Evolutionary conservation across 2,797 vertebrate genomes (phyloP), one percentile per base, ranked within the genome.

Genomic region (Chelonia mydas): DNA sequence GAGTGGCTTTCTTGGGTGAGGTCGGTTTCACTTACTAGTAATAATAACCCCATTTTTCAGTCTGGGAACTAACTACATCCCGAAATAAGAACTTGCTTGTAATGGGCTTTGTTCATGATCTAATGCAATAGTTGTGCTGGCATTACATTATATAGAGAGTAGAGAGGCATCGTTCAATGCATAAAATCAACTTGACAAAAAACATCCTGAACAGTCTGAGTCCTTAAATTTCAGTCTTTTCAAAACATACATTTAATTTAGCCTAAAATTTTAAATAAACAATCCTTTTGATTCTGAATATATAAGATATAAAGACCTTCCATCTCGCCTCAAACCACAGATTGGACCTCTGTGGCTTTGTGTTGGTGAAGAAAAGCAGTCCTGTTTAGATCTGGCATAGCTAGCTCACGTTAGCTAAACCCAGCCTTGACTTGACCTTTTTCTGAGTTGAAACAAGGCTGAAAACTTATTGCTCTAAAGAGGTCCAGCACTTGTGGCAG

Each of bases 321-420:
- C 9, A 6, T 74, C 2, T 85, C 0, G 0, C 11, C 11, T 57
- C 87, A 61, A 92, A 65, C 33, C 1, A 0, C 19, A 11, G 37
- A 90, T 54, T 47, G 54, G 33, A 45, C 21, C 57, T 94, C 15
- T 68, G 53, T 33, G 9, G 47, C 80, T 90, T 68, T 41, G 41
- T 68, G 49, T 84, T 19, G 53, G n/a, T 74, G 28, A 77, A 47
- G 15, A 49, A 49, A 77, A 49, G 7, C 13, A 47, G 6, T 49
- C 7, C 59, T 4, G 11, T 81, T 84, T 92, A 84, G 81, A 61
- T 68, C 65, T 89, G 16, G 49, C 86, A 7, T 81, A 78, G 21
- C 47, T 77, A 74, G 25, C 28, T 33, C 49, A 11, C 3, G 1
- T 83, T 5, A 19, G 1, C 83, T 37, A 28, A 82, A 82, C 50